Conservation (phyloP, 2,797 vertebrate species). For the Molossus molossus region DNA sequence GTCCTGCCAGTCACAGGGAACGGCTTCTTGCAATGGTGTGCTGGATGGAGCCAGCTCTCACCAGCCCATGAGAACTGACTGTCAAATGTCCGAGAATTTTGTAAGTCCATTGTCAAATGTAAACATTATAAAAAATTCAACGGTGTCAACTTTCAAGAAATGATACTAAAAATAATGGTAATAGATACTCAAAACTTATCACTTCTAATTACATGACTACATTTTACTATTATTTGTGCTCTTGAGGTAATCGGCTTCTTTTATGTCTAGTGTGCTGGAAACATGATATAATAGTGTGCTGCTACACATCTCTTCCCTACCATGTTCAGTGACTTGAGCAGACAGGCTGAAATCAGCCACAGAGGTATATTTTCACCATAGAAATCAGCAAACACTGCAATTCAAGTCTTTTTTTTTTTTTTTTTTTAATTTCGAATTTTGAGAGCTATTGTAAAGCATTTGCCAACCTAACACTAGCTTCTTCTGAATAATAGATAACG, state of each 20-base stretch:
- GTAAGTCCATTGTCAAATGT: neutral
- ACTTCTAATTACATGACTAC: neutral
- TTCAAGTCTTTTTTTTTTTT: slow-evolving; percentile 2
- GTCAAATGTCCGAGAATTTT: slow-evolving; percentile 10
- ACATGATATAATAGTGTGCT: neutral
- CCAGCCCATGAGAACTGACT: neutral
- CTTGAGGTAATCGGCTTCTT: neutral
- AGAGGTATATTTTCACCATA: neutral
- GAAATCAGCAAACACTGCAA: slow-evolving; percentile 34
- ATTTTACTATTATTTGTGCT: neutral
- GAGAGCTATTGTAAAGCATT: slow-evolving; percentile 44
- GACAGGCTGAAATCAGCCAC: slow-evolving; percentile 7
- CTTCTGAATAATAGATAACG: slow-evolving; percentile 65
- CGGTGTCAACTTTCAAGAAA: slow-evolving; percentile 12
- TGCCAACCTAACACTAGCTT: slow-evolving; percentile 38
- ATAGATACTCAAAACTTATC: neutral
- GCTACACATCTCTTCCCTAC: neutral
- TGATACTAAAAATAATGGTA: slow-evolving; percentile 19
- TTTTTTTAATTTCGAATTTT: neutral
- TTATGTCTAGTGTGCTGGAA: neutral
- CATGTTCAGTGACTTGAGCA: neutral
- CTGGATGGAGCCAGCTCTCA: neutral
- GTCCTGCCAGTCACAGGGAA: slow-evolving; percentile 2
- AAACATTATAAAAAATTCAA: slow-evolving; percentile 64
- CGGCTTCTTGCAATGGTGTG: neutral